phyloP scores from a whole-genome alignment of 2,888 invertebrate genomes.

The Xestia rhomboidea region DNA sequence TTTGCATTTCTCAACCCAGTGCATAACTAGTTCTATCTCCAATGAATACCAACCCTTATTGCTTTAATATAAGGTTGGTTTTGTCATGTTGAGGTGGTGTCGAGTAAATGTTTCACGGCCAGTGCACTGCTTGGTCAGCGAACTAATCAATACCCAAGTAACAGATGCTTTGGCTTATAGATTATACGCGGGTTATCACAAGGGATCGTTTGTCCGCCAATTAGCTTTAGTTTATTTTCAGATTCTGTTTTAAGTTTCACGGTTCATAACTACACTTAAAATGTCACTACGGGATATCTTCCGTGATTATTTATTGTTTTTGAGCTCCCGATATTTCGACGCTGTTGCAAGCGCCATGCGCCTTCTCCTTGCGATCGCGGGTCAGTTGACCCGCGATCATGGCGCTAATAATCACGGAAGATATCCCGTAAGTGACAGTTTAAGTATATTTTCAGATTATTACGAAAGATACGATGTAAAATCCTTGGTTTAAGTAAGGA shows the following conservation, averaged over 20 bases:
- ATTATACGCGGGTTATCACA: slow-evolving; percentile 26
- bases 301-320: no score
- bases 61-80: slow-evolving; percentile 56
- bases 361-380: no score
- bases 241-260: no score
- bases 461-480: no score
- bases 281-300: no score
- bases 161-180: slow-evolving; percentile 50
- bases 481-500: background rate
- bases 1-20: slow-evolving; percentile 73
- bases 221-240: slow-evolving; percentile 20
- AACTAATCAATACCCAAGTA: slow-evolving; percentile 69
- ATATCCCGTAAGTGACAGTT: no score
- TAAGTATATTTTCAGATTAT: no score
- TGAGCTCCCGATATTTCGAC: no score
- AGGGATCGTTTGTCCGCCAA: slow-evolving; percentile 15
- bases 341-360: no score
- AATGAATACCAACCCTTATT: slow-evolving; percentile 54
- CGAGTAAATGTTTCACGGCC: slow-evolving; percentile 75
- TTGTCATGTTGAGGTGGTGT: slow-evolving; percentile 47
- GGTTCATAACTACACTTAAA: no score
- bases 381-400: no score
- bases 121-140: slow-evolving; percentile 71
- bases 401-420: no score
- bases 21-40: slow-evolving; percentile 54